phyloP scores from a whole-genome alignment of 2,113 vertebrate genomes.

The Toxotes chatareus region DNA sequence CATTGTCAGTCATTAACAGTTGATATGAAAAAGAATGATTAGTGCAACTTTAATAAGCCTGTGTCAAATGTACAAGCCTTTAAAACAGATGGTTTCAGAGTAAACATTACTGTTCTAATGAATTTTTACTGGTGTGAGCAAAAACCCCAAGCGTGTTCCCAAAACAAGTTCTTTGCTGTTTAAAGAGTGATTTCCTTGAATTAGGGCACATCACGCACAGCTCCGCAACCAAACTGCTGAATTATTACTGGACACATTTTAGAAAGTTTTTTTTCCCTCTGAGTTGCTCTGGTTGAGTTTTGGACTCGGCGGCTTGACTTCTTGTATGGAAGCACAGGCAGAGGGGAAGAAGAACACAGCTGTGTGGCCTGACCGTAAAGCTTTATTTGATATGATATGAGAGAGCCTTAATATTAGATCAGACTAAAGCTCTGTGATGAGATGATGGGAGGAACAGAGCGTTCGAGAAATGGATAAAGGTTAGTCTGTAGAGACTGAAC shows the following conservation, averaged over 20 bases:
- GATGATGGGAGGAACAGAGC: constrained; percentile 7
- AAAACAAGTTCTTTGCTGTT: not conserved
- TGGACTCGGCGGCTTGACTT: not conserved
- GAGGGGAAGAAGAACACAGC: not conserved
- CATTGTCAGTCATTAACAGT: too few relatives aligned
- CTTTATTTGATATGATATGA: constrained; percentile 34
- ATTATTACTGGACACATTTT: constrained; percentile 13
- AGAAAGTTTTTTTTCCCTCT: not conserved
- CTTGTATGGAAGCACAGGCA: not conserved
- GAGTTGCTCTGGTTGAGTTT: too few relatives aligned
- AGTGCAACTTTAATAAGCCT: not conserved
- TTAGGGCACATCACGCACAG: not conserved
- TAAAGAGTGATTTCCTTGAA: not conserved
- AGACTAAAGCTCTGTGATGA: constrained; percentile 25
- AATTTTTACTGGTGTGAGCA: not conserved
- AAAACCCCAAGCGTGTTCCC: not conserved
- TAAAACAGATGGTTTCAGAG: not conserved
- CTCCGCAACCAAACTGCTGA: not conserved
- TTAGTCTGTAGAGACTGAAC: constrained; percentile 1
- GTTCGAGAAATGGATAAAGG: constrained; percentile 13
- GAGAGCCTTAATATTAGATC: constrained; percentile 45
- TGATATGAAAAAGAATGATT: not conserved
- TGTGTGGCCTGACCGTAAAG: constrained; percentile 4
- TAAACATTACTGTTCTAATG: not conserved
- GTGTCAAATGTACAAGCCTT: not conserved